Evolutionary conservation across 2,888 invertebrate genomes (phyloP), one percentile per base, ranked within the genome.

Genomic region (Drosophila anomalata): DNA sequence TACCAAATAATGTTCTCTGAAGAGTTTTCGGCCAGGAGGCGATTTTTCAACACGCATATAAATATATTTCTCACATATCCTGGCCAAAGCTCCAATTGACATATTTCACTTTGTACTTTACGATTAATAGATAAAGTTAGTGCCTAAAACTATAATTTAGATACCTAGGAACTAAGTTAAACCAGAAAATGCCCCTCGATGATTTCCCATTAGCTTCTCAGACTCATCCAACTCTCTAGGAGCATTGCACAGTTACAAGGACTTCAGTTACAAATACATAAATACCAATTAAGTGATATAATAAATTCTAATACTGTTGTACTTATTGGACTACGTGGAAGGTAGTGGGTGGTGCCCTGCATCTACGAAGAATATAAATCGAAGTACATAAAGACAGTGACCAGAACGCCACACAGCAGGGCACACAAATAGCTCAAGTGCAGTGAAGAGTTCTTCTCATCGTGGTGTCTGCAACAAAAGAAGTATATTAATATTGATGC

Each of bases 341-440:
- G 47, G 39, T 44, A 46, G 3, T n/a, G 39, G 22, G 22, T 11
- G 20, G 9, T 3, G 26, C 36, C 36, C 46, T 7, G 22, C 48
- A 55, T n/a, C 46, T 42, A 14, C 42, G 54, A 39, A 44, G 54
- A 39, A 47, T 55, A 81, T 26, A 74, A 62, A 60, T 88, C 79
- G 39, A 75, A 76, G 51, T 88, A 85, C 92, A 93, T 92, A 36
- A 93, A 89, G 26, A 82, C 60, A 55, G 91, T 88, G 6, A 93
- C 91, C 41, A 92, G 77, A 26, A 92, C n/a, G n/a, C 93, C 93
- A 29, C 92, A 89, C 12, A 91, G 75, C 22, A 93, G 67, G 0
- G 93, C 92, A 77, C 92, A 92, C 31, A 93, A 74, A 76, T 93
- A 93, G 31, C 92, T 93, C 52, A 93, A 78, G 75, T 93, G 92